These are phyloP conservation scores for Mylabris phalerata DNA, from an alignment of 1,140 invertebrate species.

Conservation along the genomic window DNA sequence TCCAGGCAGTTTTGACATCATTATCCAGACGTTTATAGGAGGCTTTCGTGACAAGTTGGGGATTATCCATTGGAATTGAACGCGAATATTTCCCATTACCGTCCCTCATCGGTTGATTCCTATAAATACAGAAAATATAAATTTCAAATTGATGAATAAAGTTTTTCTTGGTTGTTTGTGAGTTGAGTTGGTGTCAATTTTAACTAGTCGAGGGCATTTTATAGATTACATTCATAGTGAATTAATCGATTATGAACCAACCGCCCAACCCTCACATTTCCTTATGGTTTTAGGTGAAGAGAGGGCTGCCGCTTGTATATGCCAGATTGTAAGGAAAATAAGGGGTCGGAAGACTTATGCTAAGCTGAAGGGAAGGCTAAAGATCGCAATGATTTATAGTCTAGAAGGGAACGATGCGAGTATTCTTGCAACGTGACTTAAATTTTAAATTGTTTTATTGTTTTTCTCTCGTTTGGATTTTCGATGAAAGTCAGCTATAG, in stretches of 20 bases:
- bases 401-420: constrained; percentile 7
- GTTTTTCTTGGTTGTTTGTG: no score
- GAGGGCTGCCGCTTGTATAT: constrained; percentile 16
- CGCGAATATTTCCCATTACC: no score
- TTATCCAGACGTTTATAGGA: constrained; percentile 45
- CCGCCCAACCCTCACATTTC: not conserved
- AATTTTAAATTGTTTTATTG: constrained; percentile 39
- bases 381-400: constrained; percentile 34
- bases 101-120: no score
- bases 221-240: constrained; percentile 23
- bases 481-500: no score
- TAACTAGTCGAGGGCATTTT: not conserved
- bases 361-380: constrained; percentile 19
- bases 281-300: not conserved
- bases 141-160: no score
- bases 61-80: constrained; percentile 20
- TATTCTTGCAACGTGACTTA: constrained; percentile 34
- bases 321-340: constrained; percentile 6
- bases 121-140: no score
- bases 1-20: constrained; percentile 54
- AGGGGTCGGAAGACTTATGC: constrained; percentile 17
- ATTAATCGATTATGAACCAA: constrained; percentile 20
- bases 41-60: constrained; percentile 37
- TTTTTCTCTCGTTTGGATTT: constrained; percentile 25
- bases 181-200: no score